Evolutionary conservation across 2,113 vertebrate species (phyloP), one percentile per base, ranked within the genome.

Genomic region (Saccopteryx leptura): DNA sequence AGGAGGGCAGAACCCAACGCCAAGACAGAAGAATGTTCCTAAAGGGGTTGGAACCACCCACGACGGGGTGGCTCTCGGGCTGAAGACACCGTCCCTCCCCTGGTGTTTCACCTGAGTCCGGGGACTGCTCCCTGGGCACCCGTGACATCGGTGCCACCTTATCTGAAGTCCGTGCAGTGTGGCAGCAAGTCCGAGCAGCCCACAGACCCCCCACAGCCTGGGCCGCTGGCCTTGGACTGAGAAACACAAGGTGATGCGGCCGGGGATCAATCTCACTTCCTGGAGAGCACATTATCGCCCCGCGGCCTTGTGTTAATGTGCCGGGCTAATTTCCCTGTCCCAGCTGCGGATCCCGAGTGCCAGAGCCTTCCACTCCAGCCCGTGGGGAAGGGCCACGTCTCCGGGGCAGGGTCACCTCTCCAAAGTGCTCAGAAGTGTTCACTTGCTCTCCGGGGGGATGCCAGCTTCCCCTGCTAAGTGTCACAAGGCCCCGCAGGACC

Each of bases 361-460:
- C 79, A 4, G 54, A 14, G 2, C 26, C 76, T 23, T 52, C 96
- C 9, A 0, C 72, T 26, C 58, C 2, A 19, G 79, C 76, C 93
- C 61, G 0, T 6, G 0, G 63, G 92, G 90, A 79, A n/a, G 56
- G 96, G 92, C 81, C 65, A 5, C 0, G 33, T 90, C 75, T 71
- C 96, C 1, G 9, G 79, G 68, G 84, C 4, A 10, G 7, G 80
- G 94, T 85, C 93, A 46, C 21, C 61, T 93, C 95, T 88, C 96
- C 72, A 69, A 98, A 98, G 97, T 98, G 96, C 97, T 96, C 96
- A 95, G 90, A 96, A 93, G 95, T 92, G 92, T 91, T 75, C 81
- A 75, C 96, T 85, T 31, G 96, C 90, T 46, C 96, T 81, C 87
- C 0, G 4, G 90, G 39, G 39, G 81, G 95, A 39, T 50, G 1